phyloP scores from a whole-genome alignment of 1,140 invertebrate species.

The Elysia chlorotica region DNA sequence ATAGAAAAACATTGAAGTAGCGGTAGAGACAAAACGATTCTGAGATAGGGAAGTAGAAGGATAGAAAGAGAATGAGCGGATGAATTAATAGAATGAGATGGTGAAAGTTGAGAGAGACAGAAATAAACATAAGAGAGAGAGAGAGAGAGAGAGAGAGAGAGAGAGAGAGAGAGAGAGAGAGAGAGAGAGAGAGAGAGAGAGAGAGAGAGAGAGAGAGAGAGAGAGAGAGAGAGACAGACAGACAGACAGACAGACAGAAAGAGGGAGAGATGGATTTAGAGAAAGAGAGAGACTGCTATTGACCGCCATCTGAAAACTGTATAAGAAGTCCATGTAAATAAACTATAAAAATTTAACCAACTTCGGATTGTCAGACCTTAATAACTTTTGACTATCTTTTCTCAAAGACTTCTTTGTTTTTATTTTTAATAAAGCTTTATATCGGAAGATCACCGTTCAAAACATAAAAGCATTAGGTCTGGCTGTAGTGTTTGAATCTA shows the following conservation, averaged over 20 bases:
- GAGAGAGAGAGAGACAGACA: constrained; percentile 11
- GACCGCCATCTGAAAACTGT: too few species aligned
- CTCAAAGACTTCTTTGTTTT: too few species aligned
- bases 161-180: constrained; percentile 7
- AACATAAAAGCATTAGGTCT: too few species aligned
- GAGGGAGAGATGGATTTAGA: neutral
- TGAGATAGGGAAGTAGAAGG: neutral
- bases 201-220: neutral
- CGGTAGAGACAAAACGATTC: neutral
- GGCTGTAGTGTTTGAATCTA: too few species aligned
- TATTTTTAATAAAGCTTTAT: too few species aligned
- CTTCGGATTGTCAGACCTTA: too few species aligned
- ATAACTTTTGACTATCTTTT: too few species aligned
- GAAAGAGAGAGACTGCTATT: too few species aligned
- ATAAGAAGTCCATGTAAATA: too few species aligned
- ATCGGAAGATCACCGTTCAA: too few species aligned
- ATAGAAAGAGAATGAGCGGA: neutral
- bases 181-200: constrained; percentile 4
- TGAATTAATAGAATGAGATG: too few species aligned
- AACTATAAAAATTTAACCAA: too few species aligned
- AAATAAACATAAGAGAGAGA: neutral
- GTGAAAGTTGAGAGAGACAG: neutral
- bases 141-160: neutral
- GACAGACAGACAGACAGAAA: neutral
- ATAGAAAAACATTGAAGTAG: neutral